Percentiles rank a stretch among this genome's conserved stretches.
phyloP scores from a whole-genome alignment of 2,888 invertebrate genomes.

The Amblyjoppa fuscipennis region DNA sequence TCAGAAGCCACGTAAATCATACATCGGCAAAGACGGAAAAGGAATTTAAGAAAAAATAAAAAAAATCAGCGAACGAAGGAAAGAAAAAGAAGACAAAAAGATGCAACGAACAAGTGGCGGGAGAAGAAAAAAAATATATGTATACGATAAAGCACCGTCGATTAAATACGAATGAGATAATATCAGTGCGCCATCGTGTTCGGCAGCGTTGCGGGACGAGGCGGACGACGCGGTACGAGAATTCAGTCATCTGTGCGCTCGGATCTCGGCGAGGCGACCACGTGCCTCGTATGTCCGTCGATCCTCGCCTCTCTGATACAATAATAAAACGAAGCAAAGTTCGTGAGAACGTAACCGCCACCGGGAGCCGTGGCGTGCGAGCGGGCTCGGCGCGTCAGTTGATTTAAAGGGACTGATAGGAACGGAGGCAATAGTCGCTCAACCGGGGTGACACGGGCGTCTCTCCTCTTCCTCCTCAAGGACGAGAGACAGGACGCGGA shows the following conservation, averaged over 20 bases:
- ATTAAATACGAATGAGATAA: constrained; percentile 10
- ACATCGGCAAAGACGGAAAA: constrained; percentile 30
- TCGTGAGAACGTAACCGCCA: constrained; percentile 61
- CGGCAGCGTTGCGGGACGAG: background rate
- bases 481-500: constrained; percentile 46
- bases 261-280: constrained; percentile 19
- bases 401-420: constrained; percentile 64
- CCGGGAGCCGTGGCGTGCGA: constrained; percentile 22
- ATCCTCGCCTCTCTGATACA: constrained; percentile 30
- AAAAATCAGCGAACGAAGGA: constrained; percentile 30
- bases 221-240: background rate
- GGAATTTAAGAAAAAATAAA: constrained; percentile 23
- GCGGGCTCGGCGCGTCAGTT: constrained; percentile 40
- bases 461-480: constrained; percentile 49
- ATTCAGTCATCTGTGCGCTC: constrained; percentile 12
- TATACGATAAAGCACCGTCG: background rate
- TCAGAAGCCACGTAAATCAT: constrained; percentile 48
- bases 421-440: constrained; percentile 47
- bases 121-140: constrained; percentile 12
- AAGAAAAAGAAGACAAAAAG: constrained; percentile 34
- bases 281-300: constrained; percentile 34
- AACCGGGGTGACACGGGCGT: constrained; percentile 52
- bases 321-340: constrained; percentile 55
- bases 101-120: background rate
- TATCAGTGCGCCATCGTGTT: background rate